Evolutionary conservation across 2,888 invertebrate genomes (phyloP).

Genomic region (Ophioninae sp.): DNA sequence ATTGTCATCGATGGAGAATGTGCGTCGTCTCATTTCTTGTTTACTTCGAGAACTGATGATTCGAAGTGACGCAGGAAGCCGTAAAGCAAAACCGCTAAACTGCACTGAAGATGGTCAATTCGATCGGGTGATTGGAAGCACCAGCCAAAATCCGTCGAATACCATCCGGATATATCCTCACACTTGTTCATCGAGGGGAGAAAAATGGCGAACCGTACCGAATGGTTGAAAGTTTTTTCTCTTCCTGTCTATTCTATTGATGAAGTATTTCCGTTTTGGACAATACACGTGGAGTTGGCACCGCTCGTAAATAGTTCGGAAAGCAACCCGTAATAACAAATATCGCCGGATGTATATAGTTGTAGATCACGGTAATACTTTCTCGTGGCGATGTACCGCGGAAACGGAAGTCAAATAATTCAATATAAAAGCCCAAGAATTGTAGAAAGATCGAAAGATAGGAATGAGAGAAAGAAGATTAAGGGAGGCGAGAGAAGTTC

Average conservation of each 20-base stretch:
- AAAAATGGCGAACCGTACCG: conserved; percentile 31
- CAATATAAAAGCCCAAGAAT: conserved; percentile 20
- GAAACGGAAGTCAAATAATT: conserved; percentile 37
- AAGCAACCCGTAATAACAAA: conserved; percentile 1
- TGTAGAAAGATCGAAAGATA: conserved; percentile 1
- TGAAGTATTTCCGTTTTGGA: conserved; percentile 29
- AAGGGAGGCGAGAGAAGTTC: neutral
- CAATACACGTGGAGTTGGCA: neutral
- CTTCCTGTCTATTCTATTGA: conserved; percentile 19
- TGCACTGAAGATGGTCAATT: conserved; percentile 1
- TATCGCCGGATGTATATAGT: neutral
- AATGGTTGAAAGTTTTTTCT: conserved; percentile 43
- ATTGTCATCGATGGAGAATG: neutral
- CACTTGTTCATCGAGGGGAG: conserved; percentile 27
- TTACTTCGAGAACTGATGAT: neutral
- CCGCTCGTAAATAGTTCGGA: conserved; percentile 49
- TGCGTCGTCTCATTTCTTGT: neutral
- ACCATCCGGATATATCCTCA: conserved; percentile 45
- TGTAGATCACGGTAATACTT: conserved; percentile 20
- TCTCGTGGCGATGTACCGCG: conserved; percentile 6
- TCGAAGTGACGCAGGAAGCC: neutral
- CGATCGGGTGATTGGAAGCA: neutral
- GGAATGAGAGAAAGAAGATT: neutral
- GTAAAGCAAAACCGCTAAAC: neutral
- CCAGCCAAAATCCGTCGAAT: neutral